Evolutionary conservation across 2,797 vertebrate species (phyloP), one percentile per base, ranked within the genome.

Genomic region (Cirrhinus mrigala): DNA sequence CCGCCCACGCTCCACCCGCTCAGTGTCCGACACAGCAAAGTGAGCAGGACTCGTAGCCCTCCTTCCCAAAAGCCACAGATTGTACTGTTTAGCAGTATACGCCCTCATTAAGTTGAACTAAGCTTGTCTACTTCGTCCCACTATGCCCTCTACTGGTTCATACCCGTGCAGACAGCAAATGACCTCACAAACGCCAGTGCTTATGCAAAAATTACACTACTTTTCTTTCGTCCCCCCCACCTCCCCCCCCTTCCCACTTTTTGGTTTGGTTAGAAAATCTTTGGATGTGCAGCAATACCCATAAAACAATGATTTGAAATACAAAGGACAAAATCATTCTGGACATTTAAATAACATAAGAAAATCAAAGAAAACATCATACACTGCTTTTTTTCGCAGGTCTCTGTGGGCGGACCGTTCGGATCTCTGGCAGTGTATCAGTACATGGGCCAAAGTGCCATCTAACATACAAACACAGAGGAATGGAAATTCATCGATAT

Each of bases 361-460:
- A 91, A 96, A 95, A n/a, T 37, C 6, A 68, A 81, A 60, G 27
- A 50, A 37, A 91, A 93, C 85, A 46, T 81, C 52, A 90, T 93
- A 94, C 94, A 96, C 96, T 96, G 95, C 93, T 95, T 94, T 94
- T 92, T 95, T 64, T 69, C 94, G 94, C 94, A 96, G 94, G 92
- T 94, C 94, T 96, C 87, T 87, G 33, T 87, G 95, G 94, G 95
- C 96, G 96, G 96, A 95, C 96, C 94, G 89, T 94, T 89, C 94
- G 93, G 93, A 91, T 94, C 94, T 96, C 95, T 97, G 97, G 97
- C 97, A 98, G 97, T 98, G 96, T 97, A 97, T 94, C 94, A 93
- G 97, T 85, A 96, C 96, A 97, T 95, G 92, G 93, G 90, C 91
- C 91, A 94, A 97, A 95, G 96, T 97, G 95, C 95, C 94, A 93